Base-by-base conservation (phyloP, 1,140 invertebrate species). In the Lepidurus couesii region DNA sequence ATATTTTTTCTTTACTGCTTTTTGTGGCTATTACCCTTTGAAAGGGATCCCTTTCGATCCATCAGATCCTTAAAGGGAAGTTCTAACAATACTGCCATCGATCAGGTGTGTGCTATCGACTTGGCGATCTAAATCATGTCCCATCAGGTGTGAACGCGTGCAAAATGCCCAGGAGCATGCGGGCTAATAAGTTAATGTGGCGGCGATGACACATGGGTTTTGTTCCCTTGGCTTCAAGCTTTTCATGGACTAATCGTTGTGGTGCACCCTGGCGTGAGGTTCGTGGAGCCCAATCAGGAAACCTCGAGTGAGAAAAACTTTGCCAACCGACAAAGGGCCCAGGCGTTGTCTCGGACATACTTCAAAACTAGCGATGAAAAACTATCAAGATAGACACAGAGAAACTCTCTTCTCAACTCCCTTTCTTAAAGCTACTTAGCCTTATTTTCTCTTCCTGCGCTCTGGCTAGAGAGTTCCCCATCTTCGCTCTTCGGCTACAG, bases 151-250 rank as follows among this genome's bases (percentile, higher is more conserved):
- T 65, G 53, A 65, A 65, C 53, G 53, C 21, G 53, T 65, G 53
- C 21, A 65, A 65, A 65, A 65, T 65, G 53, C 53, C 53, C 53
- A 65, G 53, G 53, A 65, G 53, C 53, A 65, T 21, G 53, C 6
- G 53, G 53, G 53, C 53, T 65, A 65, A 65, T 65, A 65, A 65
- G 53, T 65, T 65, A 65, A 65, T 65, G 53, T 65, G 53, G 53
- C 53, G 53, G 53, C 53, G 53, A 65, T 65, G 53, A 65, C 53
- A 65, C 53, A 21, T 65, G 21, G 53, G 16, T n/a, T 65, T 65
- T 65, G 53, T 65, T 65, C 21, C 53, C 53, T 65, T 65, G 53
- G 53, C 16, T 34, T 34, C 34, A 21, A 65, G 53, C 53, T 47
- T 47, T 47, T 16, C 10, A 47, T 10, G 6, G 45, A 5, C 21